Base-by-base conservation (phyloP, 2,113 vertebrate genomes). In the Chitala chitala region DNA sequence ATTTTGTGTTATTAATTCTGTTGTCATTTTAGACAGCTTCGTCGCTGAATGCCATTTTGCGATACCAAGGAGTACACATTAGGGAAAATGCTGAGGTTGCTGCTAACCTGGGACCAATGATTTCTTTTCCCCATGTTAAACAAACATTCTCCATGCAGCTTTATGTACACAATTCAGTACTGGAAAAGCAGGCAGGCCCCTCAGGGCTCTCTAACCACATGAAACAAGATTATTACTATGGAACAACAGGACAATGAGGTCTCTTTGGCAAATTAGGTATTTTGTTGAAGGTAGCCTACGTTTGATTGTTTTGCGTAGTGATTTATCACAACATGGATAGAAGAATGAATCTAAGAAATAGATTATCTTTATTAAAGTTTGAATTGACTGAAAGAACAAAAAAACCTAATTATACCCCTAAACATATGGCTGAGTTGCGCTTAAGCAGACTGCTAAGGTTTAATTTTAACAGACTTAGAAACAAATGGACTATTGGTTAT, bases 261-360 rank as follows among this genome's bases (percentile, higher is more conserved):
- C 36, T 56, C 36, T 55, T 46, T 31, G 38, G 5, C 54, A 8
- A 72, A 58, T 56, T 17, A 72, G 17, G 59, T 17, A 59, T 31
- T 31, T 17, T 3, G 4, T 15, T 51, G 42, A 56, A 20, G 17
- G 29, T 17, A 68, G 63, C 36, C 54, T 36, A 55, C 40, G 68
- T 55, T 15, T 29, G 17, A 22, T 12, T 50, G 65, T 46, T 12
- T 69, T 15, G 55, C 55, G 63, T 55, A 55, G 31, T 55, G 63
- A 68, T 48, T 54, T 55, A 75, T 68, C 22, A n/a, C 36, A 65
- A 33, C 44, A 42, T 53, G 31, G 26, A 44, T 26, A 33, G 1
- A 55, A n/a, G 63, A 36, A 75, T n/a, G 55, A 40, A 26, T 33
- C 54, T 10, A 38, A 10, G 31, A 26, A 55, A 74, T 74, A 51